Evolutionary conservation across 1,140 invertebrate species (phyloP), one percentile per base, ranked within the genome.

Genomic region (Drosophila lowei): DNA sequence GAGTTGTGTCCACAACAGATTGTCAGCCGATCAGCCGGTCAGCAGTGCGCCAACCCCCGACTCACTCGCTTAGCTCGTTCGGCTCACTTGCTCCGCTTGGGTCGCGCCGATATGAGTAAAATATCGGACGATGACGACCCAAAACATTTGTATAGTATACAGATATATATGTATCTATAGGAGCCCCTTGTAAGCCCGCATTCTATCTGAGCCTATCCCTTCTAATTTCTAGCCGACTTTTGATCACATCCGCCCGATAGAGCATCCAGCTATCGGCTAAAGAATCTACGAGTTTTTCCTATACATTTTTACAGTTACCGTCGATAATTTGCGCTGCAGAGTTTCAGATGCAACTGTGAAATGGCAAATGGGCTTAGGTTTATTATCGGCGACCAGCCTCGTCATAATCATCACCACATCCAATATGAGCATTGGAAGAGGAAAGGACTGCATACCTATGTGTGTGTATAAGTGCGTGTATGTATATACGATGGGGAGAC

Each of bases 351-450:
- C 67, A 59, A 71, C 70, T 73, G 60, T 73, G 60, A 65, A 73
- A 73, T 65, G 54, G 68, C 66, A 43, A 68, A 68, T 73, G 60
- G 71, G 60, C 53, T 73, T 65, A 73, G 71, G 60, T 50, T 73
- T 73, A 73, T 73, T 7, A 49, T 38, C 48, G 34, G 21, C 44
- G 57, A 53, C 70, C 57, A 30, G 50, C n/a, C 68, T 43, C 34
- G 43, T 71, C 66, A 66, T 41, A 23, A 48, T 30, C 53, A 48
- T 64, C 47, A 25, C 30, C 48, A 18, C 46, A 47, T 38, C 25
- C 57, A 60, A 38, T 57, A 43, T 21, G 28, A 65, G 1, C 60
- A 23, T 64, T 25, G 46, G 15, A 30, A 34, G n/a, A 52, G 44
- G 7, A 43, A 18, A 28, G 9, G 34, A 13, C 50, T 21, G 41